phyloP scores from a whole-genome alignment of 1,140 invertebrate genomes.

The Pseudomyrmex gracilis region DNA sequence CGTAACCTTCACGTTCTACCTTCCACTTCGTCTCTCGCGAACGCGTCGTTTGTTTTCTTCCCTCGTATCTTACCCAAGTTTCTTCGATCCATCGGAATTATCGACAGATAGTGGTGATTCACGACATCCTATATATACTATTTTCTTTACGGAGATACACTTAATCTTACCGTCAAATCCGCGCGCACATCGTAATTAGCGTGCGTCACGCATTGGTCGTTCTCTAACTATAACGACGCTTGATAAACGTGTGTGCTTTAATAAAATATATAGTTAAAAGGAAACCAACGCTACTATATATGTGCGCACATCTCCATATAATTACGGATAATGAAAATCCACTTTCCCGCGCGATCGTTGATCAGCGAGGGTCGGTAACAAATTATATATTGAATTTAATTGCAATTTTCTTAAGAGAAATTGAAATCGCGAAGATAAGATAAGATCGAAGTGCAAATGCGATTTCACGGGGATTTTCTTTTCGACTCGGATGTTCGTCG shows the following conservation, averaged over 20 bases:
- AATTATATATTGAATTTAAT: constrained; percentile 1
- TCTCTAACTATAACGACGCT: neutral
- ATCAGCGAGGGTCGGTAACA: constrained; percentile 1
- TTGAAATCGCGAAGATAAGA: neutral
- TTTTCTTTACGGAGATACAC: constrained; percentile 22
- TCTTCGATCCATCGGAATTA: constrained; percentile 14
- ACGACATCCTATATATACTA: constrained; percentile 20
- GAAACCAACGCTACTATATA: neutral
- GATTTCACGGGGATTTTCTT: neutral
- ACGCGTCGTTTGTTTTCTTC: constrained; percentile 1
- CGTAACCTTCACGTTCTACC: constrained; percentile 36
- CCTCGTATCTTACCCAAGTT: neutral
- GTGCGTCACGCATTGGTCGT: constrained; percentile 30
- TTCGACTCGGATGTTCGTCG: neutral
- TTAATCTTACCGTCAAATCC: constrained; percentile 36
- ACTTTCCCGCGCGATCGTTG: neutral
- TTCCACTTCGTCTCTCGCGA: neutral
- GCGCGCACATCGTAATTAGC: constrained; percentile 43
- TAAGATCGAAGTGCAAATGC: constrained; percentile 1
- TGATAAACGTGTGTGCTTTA: neutral
- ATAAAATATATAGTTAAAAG: neutral
- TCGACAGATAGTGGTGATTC: constrained; percentile 34
- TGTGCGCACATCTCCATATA: neutral
- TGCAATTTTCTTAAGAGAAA: neutral
- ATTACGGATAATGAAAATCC: neutral